Evolutionary conservation across 2,888 invertebrate species (phyloP).

Genomic region (Mycalesis mineus): DNA sequence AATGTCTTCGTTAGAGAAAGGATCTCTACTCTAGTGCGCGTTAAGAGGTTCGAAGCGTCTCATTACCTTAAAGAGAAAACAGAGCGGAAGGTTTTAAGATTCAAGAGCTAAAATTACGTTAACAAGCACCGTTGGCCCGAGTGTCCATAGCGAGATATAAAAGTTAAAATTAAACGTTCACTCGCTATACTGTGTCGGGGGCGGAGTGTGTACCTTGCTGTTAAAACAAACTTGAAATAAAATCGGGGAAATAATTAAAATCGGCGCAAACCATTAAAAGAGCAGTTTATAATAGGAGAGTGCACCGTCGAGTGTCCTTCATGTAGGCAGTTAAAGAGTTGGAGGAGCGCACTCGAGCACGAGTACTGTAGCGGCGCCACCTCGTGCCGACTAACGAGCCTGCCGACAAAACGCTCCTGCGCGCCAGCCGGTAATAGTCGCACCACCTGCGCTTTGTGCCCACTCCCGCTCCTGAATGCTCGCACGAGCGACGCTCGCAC

Average conservation of each 20-base stretch:
- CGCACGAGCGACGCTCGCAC: too few species aligned
- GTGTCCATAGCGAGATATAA: conserved; percentile 16
- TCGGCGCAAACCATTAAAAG: conserved; percentile 74
- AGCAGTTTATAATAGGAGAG: conserved; percentile 77
- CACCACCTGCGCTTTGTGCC: conserved; percentile 45
- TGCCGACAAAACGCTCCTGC: conserved; percentile 62
- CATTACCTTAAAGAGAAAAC: conserved; percentile 22
- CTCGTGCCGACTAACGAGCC: conserved; percentile 71
- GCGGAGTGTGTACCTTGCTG: conserved; percentile 27
- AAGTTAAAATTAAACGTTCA: conserved; percentile 21
- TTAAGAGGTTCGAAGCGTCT: conserved; percentile 23
- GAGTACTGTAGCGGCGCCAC: conserved; percentile 71
- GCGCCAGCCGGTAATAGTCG: conserved; percentile 36
- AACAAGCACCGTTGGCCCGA: conserved; percentile 6
- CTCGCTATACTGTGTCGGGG: conserved; percentile 13
- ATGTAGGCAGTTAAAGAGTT: conserved; percentile 79
- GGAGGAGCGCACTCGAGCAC: conserved; percentile 70
- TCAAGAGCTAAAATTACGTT: conserved; percentile 18
- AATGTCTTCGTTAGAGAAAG: conserved; percentile 48
- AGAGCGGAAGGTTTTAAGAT: conserved; percentile 19
- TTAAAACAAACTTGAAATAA: conserved; percentile 46
- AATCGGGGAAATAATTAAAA: conserved; percentile 71
- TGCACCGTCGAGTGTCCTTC: conserved; percentile 71
- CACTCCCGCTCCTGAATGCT: too few species aligned
- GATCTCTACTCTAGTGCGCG: conserved; percentile 15